These are phyloP conservation scores for Labeo calbasu DNA, from an alignment of 2,797 vertebrate genomes.

Conservation along the genomic window DNA sequence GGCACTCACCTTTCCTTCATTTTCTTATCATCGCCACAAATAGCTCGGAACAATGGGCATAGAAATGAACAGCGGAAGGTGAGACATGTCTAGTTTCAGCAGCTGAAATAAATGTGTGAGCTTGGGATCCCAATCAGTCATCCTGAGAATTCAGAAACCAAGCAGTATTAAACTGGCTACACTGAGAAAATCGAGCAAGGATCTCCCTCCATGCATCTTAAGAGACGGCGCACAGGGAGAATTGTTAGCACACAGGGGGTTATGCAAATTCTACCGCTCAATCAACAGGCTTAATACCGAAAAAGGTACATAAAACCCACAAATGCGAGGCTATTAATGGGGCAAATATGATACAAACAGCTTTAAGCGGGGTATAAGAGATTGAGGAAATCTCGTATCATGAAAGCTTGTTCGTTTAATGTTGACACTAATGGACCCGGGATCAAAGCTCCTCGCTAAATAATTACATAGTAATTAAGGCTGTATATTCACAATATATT, in stretches of 20 bases:
- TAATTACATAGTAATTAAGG: constrained; percentile 55
- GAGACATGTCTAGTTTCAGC: background rate
- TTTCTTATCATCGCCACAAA: constrained; percentile 48
- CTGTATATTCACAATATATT: background rate
- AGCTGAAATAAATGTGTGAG: constrained; percentile 34
- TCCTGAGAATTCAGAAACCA: background rate
- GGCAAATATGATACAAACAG: constrained; percentile 47
- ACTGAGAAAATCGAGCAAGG: constrained; percentile 35
- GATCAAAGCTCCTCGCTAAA: constrained; percentile 58
- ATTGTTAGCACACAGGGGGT: constrained; percentile 37
- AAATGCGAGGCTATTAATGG: constrained; percentile 46
- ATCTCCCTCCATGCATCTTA: constrained; percentile 25
- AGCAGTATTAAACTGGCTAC: constrained; percentile 27
- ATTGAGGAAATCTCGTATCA: background rate
- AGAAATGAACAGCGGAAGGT: constrained; percentile 27
- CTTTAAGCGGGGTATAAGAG: background rate
- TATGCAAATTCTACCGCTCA: constrained; percentile 52
- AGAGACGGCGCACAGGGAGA: background rate
- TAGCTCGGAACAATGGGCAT: constrained; percentile 36
- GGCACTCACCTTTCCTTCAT: constrained; percentile 51
- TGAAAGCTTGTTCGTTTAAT: constrained; percentile 51
- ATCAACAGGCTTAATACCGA: constrained; percentile 43
- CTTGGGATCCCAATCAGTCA: constrained; percentile 43
- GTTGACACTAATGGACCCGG: constrained; percentile 55
- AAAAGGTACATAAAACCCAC: constrained; percentile 41